Evolutionary conservation across 2,888 invertebrate genomes (phyloP), one percentile per base, ranked within the genome.

Genomic region (Steinernema scapterisci): DNA sequence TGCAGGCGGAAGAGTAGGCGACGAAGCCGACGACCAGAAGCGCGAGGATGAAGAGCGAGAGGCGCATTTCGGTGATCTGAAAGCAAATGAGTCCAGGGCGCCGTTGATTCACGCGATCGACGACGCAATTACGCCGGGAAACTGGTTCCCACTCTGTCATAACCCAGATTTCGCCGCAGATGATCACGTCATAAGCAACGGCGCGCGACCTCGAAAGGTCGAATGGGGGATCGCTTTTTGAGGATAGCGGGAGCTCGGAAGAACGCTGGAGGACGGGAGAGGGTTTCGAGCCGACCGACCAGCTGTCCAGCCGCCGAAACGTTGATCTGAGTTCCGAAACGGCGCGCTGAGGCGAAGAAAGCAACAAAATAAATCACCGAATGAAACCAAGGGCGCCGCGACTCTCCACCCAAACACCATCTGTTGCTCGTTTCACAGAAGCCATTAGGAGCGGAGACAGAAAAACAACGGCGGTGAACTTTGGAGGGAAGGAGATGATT

Each of bases 1-100:
- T 83, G 77, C 86, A 86, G 9, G 83, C 82, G 13, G 81, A 63
- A 21, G 79, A 77, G 46, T 76, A 56, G 31, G 77, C 74, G 9
- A 76, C 45, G 44, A 51, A 19, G 19, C 31, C 52, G n/a, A 51
- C 46, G 51, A n/a, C 27, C 9, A 83, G 48, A 11, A 83, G 72
- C 31, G 73, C 72, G 21, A 77, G 56, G 43, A 83, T 76, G 70
- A 80, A 21, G 44, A 81, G 63, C 31, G 63, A 31, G 63, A 63
- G 16, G 31, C 63, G 63, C 63, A 63, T 63, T 9, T 11, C 13
- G 54, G 3, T 1, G 11, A 38, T 38, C 38, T 38, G 38, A 38
- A 38, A 38, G 38, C 38, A 38, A 38, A 38, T 38, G 21, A 23
- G 23, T 23, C 23, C 21, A 52, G 48, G 19, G 48, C 7, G 23